phyloP scores from a whole-genome alignment of 2,113 vertebrate species.

The Sturnus vulgaris region DNA sequence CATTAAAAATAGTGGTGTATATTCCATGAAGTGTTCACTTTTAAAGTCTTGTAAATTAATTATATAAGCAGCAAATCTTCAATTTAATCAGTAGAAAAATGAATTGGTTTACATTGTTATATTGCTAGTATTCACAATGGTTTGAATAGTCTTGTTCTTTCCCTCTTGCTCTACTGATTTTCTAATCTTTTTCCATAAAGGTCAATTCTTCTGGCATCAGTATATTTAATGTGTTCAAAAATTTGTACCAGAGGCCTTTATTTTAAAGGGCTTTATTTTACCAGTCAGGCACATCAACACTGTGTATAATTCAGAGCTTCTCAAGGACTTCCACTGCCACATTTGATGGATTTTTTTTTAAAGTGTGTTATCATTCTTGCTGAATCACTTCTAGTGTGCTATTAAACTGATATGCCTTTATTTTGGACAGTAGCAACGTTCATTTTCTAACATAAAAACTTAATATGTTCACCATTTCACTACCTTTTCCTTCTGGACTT shows the following conservation, averaged over 20 bases:
- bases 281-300: background rate
- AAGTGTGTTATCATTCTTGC: background rate
- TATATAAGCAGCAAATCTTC: background rate
- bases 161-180: conserved; percentile 31
- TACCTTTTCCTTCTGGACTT: background rate
- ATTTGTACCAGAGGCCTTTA: conserved; percentile 27
- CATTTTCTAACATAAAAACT: conserved; percentile 16
- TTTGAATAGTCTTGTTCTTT: conserved; percentile 2
- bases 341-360: background rate
- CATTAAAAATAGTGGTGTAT: background rate
- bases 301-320: background rate
- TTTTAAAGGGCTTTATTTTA: conserved; percentile 20
- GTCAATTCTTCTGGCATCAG: conserved; percentile 38
- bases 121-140: background rate
- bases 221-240: conserved; percentile 29
- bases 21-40: background rate
- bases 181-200: conserved; percentile 43
- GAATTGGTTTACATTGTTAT: background rate
- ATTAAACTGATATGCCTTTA: conserved; percentile 4
- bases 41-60: background rate
- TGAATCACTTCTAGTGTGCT: conserved; percentile 17
- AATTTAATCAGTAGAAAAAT: conserved; percentile 37
- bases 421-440: background rate
- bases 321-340: conserved; percentile 1
- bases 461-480: conserved; percentile 2